phyloP scores from a whole-genome alignment of 2,888 invertebrate species.

The Drosophila robusta region DNA sequence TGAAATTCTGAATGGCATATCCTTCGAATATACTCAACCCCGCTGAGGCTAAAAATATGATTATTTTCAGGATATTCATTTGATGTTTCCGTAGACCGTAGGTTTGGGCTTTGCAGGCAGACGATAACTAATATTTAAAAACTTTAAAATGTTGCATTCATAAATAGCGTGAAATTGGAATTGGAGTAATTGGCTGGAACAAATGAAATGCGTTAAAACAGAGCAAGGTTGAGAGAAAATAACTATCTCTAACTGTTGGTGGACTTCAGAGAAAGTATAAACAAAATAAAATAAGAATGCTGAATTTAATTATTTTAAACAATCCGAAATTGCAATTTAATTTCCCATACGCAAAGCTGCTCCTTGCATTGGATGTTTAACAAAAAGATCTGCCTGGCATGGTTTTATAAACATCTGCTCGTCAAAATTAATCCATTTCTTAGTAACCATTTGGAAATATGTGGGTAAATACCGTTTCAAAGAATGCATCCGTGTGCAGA shows the following conservation, averaged over 20 bases:
- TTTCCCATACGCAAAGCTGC: no score
- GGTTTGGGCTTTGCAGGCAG: background rate
- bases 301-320: no score
- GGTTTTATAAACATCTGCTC: constrained; percentile 31
- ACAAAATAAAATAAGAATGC: no score
- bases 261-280: no score
- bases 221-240: no score
- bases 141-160: background rate
- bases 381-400: background rate
- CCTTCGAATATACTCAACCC: background rate
- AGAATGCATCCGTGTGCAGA: constrained; percentile 12
- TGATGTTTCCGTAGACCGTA: background rate
- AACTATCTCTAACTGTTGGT: no score
- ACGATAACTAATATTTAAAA: background rate
- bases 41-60: background rate
- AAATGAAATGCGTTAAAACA: no score
- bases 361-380: no score
- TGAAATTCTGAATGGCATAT: background rate
- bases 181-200: background rate
- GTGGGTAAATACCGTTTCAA: constrained; percentile 7
- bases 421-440: constrained; percentile 25
- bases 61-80: constrained; percentile 12
- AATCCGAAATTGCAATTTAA: no score
- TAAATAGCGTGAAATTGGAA: background rate
- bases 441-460: no score